Conservation (phyloP, 2,113 vertebrate genomes). For the Gymnobelideus leadbeateri region DNA sequence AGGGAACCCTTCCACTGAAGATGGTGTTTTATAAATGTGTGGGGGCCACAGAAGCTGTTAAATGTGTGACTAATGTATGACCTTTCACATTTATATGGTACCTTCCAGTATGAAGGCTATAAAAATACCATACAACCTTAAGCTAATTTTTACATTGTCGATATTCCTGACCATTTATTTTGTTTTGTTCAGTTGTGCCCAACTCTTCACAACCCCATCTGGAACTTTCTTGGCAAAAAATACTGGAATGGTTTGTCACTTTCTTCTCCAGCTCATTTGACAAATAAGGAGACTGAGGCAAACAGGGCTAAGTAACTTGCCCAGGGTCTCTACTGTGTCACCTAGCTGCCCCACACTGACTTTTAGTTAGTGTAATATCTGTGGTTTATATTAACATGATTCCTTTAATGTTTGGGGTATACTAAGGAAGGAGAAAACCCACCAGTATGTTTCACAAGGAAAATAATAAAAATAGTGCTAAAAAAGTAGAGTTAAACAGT, state of each 20-base stretch:
- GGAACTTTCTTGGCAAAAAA: neutral
- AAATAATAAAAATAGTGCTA: neutral
- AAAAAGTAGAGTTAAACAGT: neutral
- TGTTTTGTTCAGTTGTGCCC: neutral
- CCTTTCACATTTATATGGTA: neutral
- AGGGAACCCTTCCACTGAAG: conserved; percentile 26
- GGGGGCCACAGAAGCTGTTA: conserved; percentile 14
- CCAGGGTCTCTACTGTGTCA: neutral
- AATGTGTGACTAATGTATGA: conserved; percentile 8
- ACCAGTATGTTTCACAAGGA: conserved; percentile 49
- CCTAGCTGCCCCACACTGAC: neutral
- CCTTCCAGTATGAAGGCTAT: neutral
- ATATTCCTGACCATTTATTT: neutral
- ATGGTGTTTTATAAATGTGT: conserved; percentile 31
- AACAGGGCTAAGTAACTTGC: no score
- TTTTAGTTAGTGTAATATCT: neutral
- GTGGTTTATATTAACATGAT: conserved; percentile 40
- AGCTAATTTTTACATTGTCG: neutral
- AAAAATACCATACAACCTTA: neutral
- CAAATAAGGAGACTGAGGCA: no score
- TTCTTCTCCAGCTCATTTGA: neutral
- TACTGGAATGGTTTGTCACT: neutral
- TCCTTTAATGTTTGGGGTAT: conserved; percentile 39
- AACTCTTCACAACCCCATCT: neutral
- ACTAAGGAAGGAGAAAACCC: neutral